phyloP scores from a whole-genome alignment of 2,113 vertebrate species.

The Alaudala cheleensis region DNA sequence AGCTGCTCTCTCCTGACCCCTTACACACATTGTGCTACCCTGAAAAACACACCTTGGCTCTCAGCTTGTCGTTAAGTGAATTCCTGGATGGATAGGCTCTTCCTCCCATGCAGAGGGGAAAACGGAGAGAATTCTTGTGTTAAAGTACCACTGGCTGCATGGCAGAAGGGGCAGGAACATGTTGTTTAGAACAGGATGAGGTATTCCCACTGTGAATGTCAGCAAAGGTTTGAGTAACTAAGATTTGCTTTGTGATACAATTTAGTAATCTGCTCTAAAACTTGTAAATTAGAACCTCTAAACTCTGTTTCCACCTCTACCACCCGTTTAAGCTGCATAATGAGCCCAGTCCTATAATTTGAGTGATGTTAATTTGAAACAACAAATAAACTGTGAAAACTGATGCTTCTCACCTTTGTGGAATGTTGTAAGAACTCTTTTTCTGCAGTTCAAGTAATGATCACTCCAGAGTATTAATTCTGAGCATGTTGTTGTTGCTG shows the following conservation, averaged over 20 bases:
- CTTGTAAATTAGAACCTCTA: not conserved
- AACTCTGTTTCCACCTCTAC: not conserved
- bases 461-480: not conserved
- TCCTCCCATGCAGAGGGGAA: not conserved
- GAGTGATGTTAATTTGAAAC: not conserved
- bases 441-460: not conserved
- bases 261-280: not conserved
- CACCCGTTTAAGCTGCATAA: not conserved
- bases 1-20: conserved; percentile 14
- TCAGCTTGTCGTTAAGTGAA: conserved; percentile 4
- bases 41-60: conserved; percentile 40
- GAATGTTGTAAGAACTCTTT: not conserved
- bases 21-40: not conserved
- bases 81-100: not conserved
- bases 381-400: not conserved
- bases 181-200: not conserved
- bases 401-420: not conserved
- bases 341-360: not conserved
- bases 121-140: not conserved
- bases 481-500: not conserved
- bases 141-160: not conserved
- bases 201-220: not conserved
- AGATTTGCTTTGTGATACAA: not conserved
- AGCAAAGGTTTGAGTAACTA: not conserved
- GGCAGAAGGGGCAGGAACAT: not conserved